Evolutionary conservation across 2,888 invertebrate genomes (phyloP).

Genomic region (Drosophila mulleri): DNA sequence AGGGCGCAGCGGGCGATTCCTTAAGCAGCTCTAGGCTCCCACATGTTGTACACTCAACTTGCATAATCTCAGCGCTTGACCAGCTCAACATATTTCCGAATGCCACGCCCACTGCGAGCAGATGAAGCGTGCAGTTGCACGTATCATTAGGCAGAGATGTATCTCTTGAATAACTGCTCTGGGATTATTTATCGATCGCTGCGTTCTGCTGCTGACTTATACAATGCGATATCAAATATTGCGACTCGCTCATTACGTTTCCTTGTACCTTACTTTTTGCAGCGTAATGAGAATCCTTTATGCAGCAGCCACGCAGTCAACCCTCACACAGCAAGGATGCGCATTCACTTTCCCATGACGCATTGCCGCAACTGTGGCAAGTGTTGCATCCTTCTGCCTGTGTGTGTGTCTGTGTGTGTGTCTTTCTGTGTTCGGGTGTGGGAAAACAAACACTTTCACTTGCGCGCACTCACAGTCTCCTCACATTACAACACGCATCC

Average conservation of each 20-base stretch:
- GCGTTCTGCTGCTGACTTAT: neutral
- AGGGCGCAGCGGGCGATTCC: constrained; percentile 51
- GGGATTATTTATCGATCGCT: neutral
- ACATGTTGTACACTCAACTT: constrained; percentile 50
- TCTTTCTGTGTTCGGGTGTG: constrained; percentile 40
- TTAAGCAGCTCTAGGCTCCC: constrained; percentile 37
- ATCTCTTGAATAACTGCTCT: neutral
- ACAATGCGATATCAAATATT: constrained; percentile 1
- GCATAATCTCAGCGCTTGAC: constrained; percentile 61
- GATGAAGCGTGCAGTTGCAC: constrained; percentile 50
- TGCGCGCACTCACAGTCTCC: constrained; percentile 41
- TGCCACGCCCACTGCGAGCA: constrained; percentile 36
- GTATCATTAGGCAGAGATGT: constrained; percentile 43
- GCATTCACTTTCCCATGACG: constrained; percentile 74
- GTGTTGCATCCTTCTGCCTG: constrained; percentile 44
- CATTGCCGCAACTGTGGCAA: constrained; percentile 29
- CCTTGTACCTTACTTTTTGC: constrained; percentile 43
- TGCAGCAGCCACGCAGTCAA: constrained; percentile 18
- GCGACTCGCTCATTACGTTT: constrained; percentile 5
- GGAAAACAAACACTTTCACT: constrained; percentile 76
- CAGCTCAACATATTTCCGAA: constrained; percentile 24
- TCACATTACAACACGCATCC: constrained; percentile 72
- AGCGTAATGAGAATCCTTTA: constrained; percentile 51
- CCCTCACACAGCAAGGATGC: constrained; percentile 24
- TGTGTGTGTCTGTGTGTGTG: constrained; percentile 38